These are phyloP conservation scores for Pogonocherus hispidulus DNA, from an alignment of 2,888 invertebrate species.

Conservation along the genomic window DNA sequence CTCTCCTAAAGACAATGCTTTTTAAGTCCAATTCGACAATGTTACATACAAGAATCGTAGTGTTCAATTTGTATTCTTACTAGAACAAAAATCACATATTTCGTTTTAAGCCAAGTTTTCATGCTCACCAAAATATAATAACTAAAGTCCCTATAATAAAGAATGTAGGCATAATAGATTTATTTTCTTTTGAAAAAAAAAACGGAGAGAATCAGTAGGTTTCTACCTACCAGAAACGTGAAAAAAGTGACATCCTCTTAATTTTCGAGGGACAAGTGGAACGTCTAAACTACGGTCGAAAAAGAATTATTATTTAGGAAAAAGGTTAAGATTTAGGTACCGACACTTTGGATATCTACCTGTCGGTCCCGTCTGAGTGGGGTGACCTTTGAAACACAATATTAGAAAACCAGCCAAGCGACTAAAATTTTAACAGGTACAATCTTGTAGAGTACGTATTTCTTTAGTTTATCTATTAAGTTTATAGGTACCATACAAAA, in stretches of 20 bases:
- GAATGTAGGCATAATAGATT: background rate
- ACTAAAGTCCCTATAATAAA: too few relatives aligned
- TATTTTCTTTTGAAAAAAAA: background rate
- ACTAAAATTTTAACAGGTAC: slow-evolving; percentile 5
- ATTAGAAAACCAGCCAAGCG: background rate
- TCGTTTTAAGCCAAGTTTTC: too few relatives aligned
- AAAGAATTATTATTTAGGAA: background rate
- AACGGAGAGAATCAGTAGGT: background rate
- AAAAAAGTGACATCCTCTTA: slow-evolving; percentile 13
- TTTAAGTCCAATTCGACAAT: too few relatives aligned
- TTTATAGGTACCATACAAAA: too few relatives aligned
- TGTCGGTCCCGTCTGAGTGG: slow-evolving; percentile 7
- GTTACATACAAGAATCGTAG: too few relatives aligned
- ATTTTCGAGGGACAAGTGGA: slow-evolving; percentile 11
- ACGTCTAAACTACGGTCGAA: too few relatives aligned
- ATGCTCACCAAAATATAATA: too few relatives aligned
- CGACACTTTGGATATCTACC: slow-evolving; percentile 13
- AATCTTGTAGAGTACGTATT: background rate
- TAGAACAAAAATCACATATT: too few relatives aligned
- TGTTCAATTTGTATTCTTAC: too few relatives aligned
- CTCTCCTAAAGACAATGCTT: too few relatives aligned
- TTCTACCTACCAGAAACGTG: background rate
- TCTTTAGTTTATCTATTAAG: background rate
- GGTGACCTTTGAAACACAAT: background rate
- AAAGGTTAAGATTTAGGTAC: slow-evolving; percentile 13